Evolutionary conservation across 2,888 invertebrate species (phyloP), one percentile per base, ranked within the genome.

Genomic region (Chaetogeoica ovagalla): DNA sequence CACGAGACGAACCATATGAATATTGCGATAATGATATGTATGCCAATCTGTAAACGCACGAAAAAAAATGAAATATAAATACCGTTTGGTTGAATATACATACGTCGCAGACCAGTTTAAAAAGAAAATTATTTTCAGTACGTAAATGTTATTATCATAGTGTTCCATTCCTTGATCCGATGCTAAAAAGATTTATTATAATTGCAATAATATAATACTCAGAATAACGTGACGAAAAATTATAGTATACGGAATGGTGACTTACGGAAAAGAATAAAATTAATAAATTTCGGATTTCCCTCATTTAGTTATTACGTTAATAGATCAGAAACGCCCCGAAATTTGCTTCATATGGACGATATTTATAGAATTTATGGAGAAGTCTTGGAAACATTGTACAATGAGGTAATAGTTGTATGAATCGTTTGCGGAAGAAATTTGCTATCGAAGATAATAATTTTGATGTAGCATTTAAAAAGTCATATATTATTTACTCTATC

Each of bases 331-430:
- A 63, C 39, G 17, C 82, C 82, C 55, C 82, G 81, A 48, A 83
- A 83, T 74, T 63, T 83, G 23, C 65, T 83, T 15, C 39, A 55
- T 13, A 66, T 81, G 0, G 94, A 95, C 83, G 97, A 97, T 85
- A 94, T 97, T 76, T 91, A 92, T 5, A 93, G 92, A 84, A 93
- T 91, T 85, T 98, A 96, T 86, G 90, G 94, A 57, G 97, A 96
- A 86, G 95, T 96, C 6, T 94, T 97, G 81, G 93, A 94, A 83
- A 94, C n/a, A n/a, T n/a, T 96, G 86, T 98, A 98, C 85, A 95
- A 95, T 87, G 97, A 97, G 86, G 89, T 89, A 85, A 76, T n/a
- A n/a, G 76, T 73, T 23, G 7, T 2, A 60, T 6, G 39, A 39
- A 39, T 7, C 7, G 4, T 39, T 39, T 39, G 7, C 39, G 7